Base-by-base conservation (phyloP, 2,113 vertebrate species). In the Agapornis roseicollis region DNA sequence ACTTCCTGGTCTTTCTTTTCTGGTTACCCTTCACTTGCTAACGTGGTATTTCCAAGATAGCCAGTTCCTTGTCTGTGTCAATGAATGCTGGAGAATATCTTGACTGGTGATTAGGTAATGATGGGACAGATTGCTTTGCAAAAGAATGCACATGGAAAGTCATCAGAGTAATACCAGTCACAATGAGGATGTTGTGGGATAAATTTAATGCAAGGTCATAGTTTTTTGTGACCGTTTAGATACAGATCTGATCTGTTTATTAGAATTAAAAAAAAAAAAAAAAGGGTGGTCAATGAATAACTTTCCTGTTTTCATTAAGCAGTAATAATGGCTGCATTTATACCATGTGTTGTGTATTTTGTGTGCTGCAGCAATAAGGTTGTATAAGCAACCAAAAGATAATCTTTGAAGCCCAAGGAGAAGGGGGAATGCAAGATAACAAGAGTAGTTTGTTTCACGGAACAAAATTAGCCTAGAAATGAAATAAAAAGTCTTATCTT, bases 201-300 rank as follows among this genome's bases (percentile, higher is more conserved):
- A 88, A 85, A 88, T 28, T 44, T 79, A 39, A 19, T 61, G 53
- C 56, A 92, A 87, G 80, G 90, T 92, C 72, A 31, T 33, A 74
- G n/a, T 20, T 80, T 89, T 94, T 69, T 88, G 61, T 90, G 69
- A 76, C 47, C 29, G 23, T n/a, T 90, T 79, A 90, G 80, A 92
- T 92, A 88, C 4, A 31, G 65, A 96, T 95, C 65, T 82, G 76
- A 39, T 88, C 42, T 33, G 56, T 71, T 94, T 90, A 79, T 96
- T 94, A 87, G 79, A 90, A 95, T 77, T 58, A 20, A 9, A 37
- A 6, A 3, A 2, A 49, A 41, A 41, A 22, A 49, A 23, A 27
- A 37, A 41, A 28, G 7, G 13, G 56, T 80, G 50, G 55, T 86
- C 92, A 90, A 63, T 86, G 23, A 92, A 80, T 91, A 89, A 90